Conservation (phyloP, 2,888 invertebrate genomes). For the Eucriotettix oculatus region DNA sequence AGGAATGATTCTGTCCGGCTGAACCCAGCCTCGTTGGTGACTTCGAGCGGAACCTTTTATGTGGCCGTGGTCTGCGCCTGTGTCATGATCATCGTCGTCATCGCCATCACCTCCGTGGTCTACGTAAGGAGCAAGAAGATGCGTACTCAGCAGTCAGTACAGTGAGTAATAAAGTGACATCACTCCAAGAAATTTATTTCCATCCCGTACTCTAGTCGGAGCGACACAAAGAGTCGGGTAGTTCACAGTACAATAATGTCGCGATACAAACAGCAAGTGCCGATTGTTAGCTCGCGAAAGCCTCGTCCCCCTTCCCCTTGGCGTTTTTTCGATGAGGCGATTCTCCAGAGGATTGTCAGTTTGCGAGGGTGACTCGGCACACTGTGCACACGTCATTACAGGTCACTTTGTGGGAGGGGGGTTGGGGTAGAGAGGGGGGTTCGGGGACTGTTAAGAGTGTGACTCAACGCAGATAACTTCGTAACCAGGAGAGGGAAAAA, state of each 20-base stretch:
- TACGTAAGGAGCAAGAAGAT: slow-evolving; percentile 50
- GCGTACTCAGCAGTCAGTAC: slow-evolving; percentile 46
- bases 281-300: no score
- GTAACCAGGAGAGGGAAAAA: no score
- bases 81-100: slow-evolving; percentile 46
- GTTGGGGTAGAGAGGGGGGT: not conserved
- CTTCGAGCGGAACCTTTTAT: slow-evolving; percentile 51
- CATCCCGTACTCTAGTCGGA: no score
- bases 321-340: not conserved
- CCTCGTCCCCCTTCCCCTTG: not conserved
- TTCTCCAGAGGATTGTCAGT: not conserved
- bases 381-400: no score
- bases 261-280: not conserved
- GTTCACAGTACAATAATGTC: not conserved
- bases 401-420: not conserved
- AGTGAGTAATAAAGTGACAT: no score
- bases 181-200: no score
- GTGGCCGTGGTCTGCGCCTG: slow-evolving; percentile 71
- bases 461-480: not conserved
- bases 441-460: not conserved
- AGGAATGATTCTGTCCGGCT: slow-evolving; percentile 57
- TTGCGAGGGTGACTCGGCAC: no score
- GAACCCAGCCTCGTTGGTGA: slow-evolving; percentile 46
- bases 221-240: no score
- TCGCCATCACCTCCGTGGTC: slow-evolving; percentile 48